These are phyloP conservation scores for Montipora capitata DNA, from an alignment of 92 coral and sea anemone genomes.

Conservation along the genomic window DNA sequence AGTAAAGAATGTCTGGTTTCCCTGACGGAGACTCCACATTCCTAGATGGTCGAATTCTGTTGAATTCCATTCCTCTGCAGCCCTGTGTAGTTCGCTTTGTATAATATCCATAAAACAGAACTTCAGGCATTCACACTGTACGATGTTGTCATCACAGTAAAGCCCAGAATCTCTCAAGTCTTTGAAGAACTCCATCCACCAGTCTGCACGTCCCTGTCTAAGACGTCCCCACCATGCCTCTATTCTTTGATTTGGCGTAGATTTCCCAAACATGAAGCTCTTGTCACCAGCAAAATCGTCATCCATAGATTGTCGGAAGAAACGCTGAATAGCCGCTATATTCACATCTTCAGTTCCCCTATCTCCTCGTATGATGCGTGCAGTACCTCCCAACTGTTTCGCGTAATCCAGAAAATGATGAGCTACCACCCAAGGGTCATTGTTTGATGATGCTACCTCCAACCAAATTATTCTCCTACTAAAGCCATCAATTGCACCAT, in stretches of 20 bases:
- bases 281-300: conserved; percentile 61
- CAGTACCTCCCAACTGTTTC: conserved; percentile 23
- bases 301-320: conserved; percentile 25
- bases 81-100: conserved; percentile 53
- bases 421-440: conserved; percentile 59
- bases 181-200: conserved; percentile 71
- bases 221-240: conserved; percentile 51
- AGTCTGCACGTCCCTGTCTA: conserved; percentile 46
- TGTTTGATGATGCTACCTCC: conserved; percentile 55
- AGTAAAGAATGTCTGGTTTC: conserved; percentile 59
- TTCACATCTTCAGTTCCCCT: conserved; percentile 63
- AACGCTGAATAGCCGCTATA: conserved; percentile 54
- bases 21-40: conserved; percentile 52
- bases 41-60: conserved; percentile 59
- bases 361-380: conserved; percentile 51
- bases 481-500: conserved; percentile 69
- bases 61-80: conserved; percentile 61
- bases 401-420: conserved; percentile 46
- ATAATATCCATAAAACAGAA: conserved; percentile 54
- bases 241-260: conserved; percentile 64
- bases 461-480: conserved; percentile 61
- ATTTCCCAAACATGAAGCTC: conserved; percentile 65
- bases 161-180: conserved; percentile 55
- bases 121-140: conserved; percentile 37
- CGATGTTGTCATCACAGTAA: conserved; percentile 37